Conservation (phyloP, 1,140 invertebrate genomes). For the Augochlora pura region DNA sequence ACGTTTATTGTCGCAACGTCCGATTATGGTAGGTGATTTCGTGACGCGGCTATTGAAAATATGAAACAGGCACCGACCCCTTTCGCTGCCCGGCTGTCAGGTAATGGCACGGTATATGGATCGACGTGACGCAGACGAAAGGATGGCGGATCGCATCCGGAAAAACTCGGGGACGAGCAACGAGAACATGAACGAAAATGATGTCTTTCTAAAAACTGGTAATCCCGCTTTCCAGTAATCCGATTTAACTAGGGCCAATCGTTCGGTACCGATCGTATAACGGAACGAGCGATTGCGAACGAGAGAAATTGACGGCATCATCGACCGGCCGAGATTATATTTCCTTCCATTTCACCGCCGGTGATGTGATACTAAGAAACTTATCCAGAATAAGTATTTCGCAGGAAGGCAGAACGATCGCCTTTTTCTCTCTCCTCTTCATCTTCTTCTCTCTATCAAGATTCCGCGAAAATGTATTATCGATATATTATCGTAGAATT, state of each 20-base stretch:
- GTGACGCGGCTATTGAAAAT: slow-evolving; percentile 9
- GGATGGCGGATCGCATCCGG: slow-evolving; percentile 47
- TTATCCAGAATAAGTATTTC: slow-evolving; percentile 24
- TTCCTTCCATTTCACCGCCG: slow-evolving; percentile 28
- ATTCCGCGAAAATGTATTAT: no score
- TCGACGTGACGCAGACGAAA: slow-evolving; percentile 41
- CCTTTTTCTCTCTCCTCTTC: no score
- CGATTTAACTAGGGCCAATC: slow-evolving; percentile 63
- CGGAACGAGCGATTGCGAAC: slow-evolving; percentile 53
- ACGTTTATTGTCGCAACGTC: neutral
- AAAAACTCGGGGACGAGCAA: slow-evolving; percentile 41
- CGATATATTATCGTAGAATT: no score
- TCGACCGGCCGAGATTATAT: slow-evolving; percentile 47
- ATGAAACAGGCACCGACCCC: neutral
- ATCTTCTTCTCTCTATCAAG: no score
- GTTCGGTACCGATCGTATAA: slow-evolving; percentile 49
- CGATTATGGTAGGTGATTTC: slow-evolving; percentile 25
- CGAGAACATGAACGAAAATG: slow-evolving; percentile 10
- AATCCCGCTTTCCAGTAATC: slow-evolving; percentile 64
- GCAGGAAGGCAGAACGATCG: no score
- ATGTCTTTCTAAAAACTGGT: slow-evolving; percentile 61
- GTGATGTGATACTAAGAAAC: slow-evolving; percentile 21
- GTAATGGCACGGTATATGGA: slow-evolving; percentile 11
- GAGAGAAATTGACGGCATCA: slow-evolving; percentile 51
- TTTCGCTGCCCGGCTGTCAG: neutral